phyloP scores from a whole-genome alignment of 2,113 vertebrate genomes.

The Oryzias javanicus region DNA sequence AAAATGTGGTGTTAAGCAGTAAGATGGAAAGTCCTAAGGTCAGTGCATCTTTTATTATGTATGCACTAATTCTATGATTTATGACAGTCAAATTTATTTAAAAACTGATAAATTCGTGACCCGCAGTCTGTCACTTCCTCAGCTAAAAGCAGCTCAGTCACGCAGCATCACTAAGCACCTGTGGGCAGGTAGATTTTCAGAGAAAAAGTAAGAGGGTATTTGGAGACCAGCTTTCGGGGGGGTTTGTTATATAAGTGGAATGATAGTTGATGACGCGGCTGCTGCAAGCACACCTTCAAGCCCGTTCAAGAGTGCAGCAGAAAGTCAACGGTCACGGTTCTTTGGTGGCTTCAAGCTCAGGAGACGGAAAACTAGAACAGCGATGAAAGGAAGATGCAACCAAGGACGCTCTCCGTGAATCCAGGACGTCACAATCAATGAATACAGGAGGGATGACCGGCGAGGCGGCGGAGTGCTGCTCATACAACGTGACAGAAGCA shows the following conservation, averaged over 20 bases:
- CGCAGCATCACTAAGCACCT: slow-evolving; percentile 6
- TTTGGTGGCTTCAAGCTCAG: slow-evolving; percentile 22
- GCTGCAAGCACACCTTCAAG: slow-evolving; percentile 23
- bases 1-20: no score
- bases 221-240: slow-evolving; percentile 33
- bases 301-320: slow-evolving; percentile 19
- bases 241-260: slow-evolving; percentile 27
- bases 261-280: slow-evolving; percentile 14
- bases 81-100: not conserved
- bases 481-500: slow-evolving; percentile 4
- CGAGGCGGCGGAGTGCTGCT: slow-evolving; percentile 5
- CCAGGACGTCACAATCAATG: slow-evolving; percentile 15
- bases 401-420: slow-evolving; percentile 1
- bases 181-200: slow-evolving; percentile 3
- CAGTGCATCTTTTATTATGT: not conserved
- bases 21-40: slow-evolving; percentile 2
- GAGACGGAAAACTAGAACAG: slow-evolving; percentile 1
- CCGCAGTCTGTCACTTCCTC: slow-evolving; percentile 13
- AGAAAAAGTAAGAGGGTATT: slow-evolving; percentile 18
- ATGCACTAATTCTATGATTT: no score
- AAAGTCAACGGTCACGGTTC: slow-evolving; percentile 1
- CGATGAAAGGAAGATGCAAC: slow-evolving; percentile 5
- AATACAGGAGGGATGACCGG: slow-evolving; percentile 5
- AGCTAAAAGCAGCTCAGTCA: slow-evolving; percentile 27
- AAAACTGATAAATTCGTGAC: not conserved